These are phyloP conservation scores for Hydroisotoma schaefferi DNA, from an alignment of 2,888 invertebrate species.

Conservation along the genomic window DNA sequence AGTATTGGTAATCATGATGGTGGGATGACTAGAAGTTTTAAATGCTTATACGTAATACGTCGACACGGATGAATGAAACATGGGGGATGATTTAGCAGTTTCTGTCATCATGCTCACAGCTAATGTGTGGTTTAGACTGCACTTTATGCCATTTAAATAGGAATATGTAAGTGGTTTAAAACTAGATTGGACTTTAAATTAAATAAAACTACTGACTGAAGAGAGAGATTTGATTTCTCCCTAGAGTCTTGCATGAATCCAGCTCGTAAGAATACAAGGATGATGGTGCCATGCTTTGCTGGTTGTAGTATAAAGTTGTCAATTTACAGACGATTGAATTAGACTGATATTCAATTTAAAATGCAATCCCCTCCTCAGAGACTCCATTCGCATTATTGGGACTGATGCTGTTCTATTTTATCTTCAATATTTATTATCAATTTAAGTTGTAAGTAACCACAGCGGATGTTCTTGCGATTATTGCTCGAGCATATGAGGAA, in stretches of 20 bases:
- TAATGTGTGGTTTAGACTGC: conserved; percentile 6
- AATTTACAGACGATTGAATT: conserved; percentile 35
- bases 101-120: neutral
- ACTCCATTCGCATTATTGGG: too few relatives aligned
- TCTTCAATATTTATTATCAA: too few relatives aligned
- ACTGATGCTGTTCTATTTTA: too few relatives aligned
- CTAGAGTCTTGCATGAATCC: conserved; percentile 11
- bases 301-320: conserved; percentile 27
- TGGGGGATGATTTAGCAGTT: conserved; percentile 13
- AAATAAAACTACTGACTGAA: neutral
- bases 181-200: neutral
- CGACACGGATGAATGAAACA: neutral
- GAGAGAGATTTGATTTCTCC: conserved; percentile 25
- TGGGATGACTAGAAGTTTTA: neutral
- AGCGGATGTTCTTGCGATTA: too few relatives aligned
- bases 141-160: neutral
- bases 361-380: conserved; percentile 37
- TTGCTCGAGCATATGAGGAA: too few relatives aligned
- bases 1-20: too few relatives aligned
- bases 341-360: conserved; percentile 40
- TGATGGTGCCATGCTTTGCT: too few relatives aligned
- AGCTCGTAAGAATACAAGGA: too few relatives aligned
- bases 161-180: neutral
- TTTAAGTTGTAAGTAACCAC: too few relatives aligned
- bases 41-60: neutral